Conservation (phyloP, 2,113 vertebrate genomes). For the Ochotona princeps region DNA sequence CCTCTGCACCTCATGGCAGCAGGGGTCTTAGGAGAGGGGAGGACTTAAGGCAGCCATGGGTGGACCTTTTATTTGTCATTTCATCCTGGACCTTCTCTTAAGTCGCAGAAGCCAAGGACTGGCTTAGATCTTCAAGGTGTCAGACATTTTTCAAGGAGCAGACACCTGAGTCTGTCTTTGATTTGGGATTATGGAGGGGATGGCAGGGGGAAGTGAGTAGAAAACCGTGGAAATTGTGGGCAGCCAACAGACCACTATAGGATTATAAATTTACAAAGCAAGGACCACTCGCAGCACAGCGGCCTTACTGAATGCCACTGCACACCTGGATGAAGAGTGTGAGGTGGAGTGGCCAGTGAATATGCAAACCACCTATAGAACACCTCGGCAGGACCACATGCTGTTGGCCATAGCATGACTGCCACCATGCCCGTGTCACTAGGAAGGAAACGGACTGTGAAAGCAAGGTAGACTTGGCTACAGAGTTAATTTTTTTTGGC, state of each 20-base stretch:
- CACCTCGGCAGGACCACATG: not conserved
- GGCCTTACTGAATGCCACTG: not conserved
- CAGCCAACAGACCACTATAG: not conserved
- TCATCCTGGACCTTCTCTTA: constrained; percentile 49
- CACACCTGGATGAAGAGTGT: not conserved
- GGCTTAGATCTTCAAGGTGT: not conserved
- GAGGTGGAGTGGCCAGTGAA: not conserved
- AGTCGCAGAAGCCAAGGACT: not conserved
- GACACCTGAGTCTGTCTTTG: not conserved
- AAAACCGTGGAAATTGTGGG: not conserved
- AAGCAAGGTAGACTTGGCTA: not conserved
- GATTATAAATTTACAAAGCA: not conserved
- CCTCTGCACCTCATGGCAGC: constrained; percentile 46
- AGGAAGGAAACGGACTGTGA: not conserved
- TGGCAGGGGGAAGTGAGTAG: not conserved
- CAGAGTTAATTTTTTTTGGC: too few species aligned
- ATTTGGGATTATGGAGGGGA: not conserved
- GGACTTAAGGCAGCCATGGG: not conserved
- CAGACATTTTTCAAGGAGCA: not conserved
- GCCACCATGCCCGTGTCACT: not conserved
- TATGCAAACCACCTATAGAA: not conserved
- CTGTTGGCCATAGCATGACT: not conserved
- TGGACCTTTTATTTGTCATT: not conserved
- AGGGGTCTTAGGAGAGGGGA: not conserved
- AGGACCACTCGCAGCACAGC: not conserved